Percentiles rank a stretch among this genome's conserved stretches.
phyloP scores from a whole-genome alignment of 1,140 invertebrate species.

The Oryzaephilus surinamensis region DNA sequence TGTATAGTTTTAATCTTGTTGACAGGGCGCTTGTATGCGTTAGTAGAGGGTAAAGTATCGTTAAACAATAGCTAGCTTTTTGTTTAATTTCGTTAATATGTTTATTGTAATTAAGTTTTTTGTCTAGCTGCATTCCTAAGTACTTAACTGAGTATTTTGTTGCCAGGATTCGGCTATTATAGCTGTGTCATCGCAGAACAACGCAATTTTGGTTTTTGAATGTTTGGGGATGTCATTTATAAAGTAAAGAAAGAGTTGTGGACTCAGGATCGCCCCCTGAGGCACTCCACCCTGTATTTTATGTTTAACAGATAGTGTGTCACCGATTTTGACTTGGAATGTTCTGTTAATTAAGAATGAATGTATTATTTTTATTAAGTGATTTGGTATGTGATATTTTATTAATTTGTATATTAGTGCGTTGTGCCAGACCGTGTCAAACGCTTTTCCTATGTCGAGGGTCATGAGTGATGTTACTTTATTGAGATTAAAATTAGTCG shows the following conservation, averaged over 20 bases:
- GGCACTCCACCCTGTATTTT: conserved; percentile 20
- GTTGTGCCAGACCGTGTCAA: conserved; percentile 24
- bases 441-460: conserved; percentile 24
- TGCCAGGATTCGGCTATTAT: not conserved
- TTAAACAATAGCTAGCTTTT: conserved; percentile 17
- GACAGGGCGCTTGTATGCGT: conserved; percentile 11
- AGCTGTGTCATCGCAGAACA: conserved; percentile 24
- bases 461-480: conserved; percentile 14
- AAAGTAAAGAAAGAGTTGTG: conserved; percentile 16
- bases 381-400: conserved; percentile 1
- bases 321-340: conserved; percentile 14
- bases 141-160: conserved; percentile 16
- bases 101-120: conserved; percentile 14
- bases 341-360: conserved; percentile 15
- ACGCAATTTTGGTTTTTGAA: conserved; percentile 11
- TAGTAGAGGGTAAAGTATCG: conserved; percentile 13
- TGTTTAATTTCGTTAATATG: conserved; percentile 13
- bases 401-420: conserved; percentile 22
- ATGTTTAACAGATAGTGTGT: conserved; percentile 7
- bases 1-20: conserved; percentile 19
- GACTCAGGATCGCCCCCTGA: conserved; percentile 22
- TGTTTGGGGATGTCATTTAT: conserved; percentile 18
- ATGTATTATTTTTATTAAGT: conserved; percentile 9
- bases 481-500: not conserved
- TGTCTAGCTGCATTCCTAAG: conserved; percentile 22